Evolutionary conservation across 2,113 vertebrate species (phyloP).

Genomic region (Cyanoramphus novaezelandiae): DNA sequence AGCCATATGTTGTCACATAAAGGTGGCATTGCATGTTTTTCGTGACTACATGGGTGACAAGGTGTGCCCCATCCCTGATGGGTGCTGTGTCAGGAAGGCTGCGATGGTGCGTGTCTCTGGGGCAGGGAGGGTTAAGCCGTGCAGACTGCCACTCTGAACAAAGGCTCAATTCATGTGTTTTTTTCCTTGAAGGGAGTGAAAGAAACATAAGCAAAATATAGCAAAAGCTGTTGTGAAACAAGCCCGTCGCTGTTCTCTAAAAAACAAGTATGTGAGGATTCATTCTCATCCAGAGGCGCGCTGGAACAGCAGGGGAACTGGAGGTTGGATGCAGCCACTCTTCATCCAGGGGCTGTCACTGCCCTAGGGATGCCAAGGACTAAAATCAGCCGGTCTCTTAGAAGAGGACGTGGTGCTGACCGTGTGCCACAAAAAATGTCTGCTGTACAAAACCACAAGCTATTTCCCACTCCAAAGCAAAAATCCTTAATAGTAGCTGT

Average conservation of each 20-base stretch:
- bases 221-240: slow-evolving; percentile 62
- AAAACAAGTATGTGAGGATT: slow-evolving; percentile 45
- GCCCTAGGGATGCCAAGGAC: neutral
- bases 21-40: neutral
- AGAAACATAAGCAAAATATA: slow-evolving; percentile 22
- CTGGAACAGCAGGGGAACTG: neutral
- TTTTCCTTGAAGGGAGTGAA: slow-evolving; percentile 48
- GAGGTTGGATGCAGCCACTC: neutral
- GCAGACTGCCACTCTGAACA: slow-evolving; percentile 37
- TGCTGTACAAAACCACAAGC: slow-evolving; percentile 32
- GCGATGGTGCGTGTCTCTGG: rapidly evolving
- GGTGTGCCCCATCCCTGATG: neutral
- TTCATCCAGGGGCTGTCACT: neutral
- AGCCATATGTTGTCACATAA: neutral
- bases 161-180: slow-evolving; percentile 42
- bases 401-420: slow-evolving; percentile 23
- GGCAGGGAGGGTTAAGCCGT: slow-evolving; percentile 10
- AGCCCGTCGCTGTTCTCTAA: slow-evolving; percentile 34
- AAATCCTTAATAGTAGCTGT: neutral
- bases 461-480: slow-evolving; percentile 23
- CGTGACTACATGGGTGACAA: neutral
- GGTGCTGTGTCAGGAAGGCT: neutral
- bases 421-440: neutral
- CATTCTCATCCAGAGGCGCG: neutral
- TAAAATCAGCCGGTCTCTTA: slow-evolving; percentile 9